Evolutionary conservation across 2,113 vertebrate species (phyloP), one percentile per base, ranked within the genome.

Genomic region (Dunckerocampus dactyliophorus): DNA sequence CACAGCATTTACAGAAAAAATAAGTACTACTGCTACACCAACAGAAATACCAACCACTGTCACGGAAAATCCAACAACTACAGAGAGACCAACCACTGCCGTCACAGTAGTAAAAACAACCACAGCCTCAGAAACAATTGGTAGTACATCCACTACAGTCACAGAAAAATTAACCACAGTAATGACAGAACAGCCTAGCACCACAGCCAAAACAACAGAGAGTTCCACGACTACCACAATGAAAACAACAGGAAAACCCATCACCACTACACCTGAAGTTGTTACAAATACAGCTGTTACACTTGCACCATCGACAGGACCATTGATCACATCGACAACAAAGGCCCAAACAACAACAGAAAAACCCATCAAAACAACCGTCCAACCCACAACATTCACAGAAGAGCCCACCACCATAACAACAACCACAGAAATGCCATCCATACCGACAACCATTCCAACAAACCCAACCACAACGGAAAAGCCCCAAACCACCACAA

Each of bases 351-450:
- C 43, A 48, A 53, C 37, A 10, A 22, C 65, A 54, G 8, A 22
- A 19, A 46, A 43, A 19, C 14, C 47, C 7, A 22, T 45, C 3
- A 67, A 8, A 17, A 61, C 42, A 24, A 24, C 34, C 16, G 2
- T 21, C 3, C 47, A 49, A 15, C 39, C 13, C 39, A 43, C 39
- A 43, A 22, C 31, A 22, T 6, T 56, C 4, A 65, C 61, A 28
- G 51, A 45, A 61, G 49, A 3, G 19, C 16, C 46, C 17, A 24
- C 45, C 3, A 67, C 12, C 7, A 58, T 37, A 15, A 34, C 42
- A 17, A 28, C 34, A 28, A 11, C 59, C 6, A 68, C 63, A 47
- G 50, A 46, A 61, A 50, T 1, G 21, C 34, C 65, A 4, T 19
- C 34, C 0, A 24, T 17, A 2, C 11, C 15, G 19, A 22, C 45